Conservation (phyloP, 2,888 invertebrate genomes). For the Panorpa germanica region DNA sequence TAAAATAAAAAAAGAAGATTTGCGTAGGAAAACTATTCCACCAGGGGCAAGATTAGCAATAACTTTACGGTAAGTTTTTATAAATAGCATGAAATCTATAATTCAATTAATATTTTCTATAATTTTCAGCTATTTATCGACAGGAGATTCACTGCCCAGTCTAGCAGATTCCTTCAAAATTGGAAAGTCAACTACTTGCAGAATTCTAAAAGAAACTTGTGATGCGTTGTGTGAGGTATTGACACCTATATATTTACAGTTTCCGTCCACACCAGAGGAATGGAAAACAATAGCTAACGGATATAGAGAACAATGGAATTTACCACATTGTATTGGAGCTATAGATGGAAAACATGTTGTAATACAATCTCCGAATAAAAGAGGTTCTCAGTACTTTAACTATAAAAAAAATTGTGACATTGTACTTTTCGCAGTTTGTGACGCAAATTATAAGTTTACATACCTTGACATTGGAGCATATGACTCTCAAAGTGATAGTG, state of each 20-base stretch:
- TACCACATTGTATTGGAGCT: slow-evolving; percentile 14
- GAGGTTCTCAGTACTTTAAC: slow-evolving; percentile 13
- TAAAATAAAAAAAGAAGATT: too few species aligned
- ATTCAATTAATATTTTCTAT: not conserved
- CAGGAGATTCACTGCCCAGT: not conserved
- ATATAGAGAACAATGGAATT: slow-evolving; percentile 13
- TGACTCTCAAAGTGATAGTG: slow-evolving; percentile 12
- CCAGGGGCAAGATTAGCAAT: slow-evolving; percentile 4
- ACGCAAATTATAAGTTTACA: slow-evolving; percentile 13
- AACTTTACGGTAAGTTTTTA: slow-evolving; percentile 6
- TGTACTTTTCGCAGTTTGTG: slow-evolving; percentile 12
- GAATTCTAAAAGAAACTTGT: slow-evolving; percentile 8
- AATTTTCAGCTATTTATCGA: slow-evolving; percentile 5
- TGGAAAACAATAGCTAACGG: slow-evolving; percentile 8
- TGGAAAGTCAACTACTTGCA: slow-evolving; percentile 6
- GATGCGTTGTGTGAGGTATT: slow-evolving; percentile 4
- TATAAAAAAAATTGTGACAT: slow-evolving; percentile 13
- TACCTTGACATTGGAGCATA: slow-evolving; percentile 12
- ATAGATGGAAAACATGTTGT: slow-evolving; percentile 15
- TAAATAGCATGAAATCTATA: not conserved
- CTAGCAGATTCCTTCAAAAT: slow-evolving; percentile 6
- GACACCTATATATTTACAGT: not conserved
- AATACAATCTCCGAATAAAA: slow-evolving; percentile 13
- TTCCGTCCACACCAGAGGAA: not conserved
- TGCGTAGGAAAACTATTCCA: not conserved